Evolutionary conservation across 2,888 invertebrate species (phyloP).

Genomic region (Philereme transversata): DNA sequence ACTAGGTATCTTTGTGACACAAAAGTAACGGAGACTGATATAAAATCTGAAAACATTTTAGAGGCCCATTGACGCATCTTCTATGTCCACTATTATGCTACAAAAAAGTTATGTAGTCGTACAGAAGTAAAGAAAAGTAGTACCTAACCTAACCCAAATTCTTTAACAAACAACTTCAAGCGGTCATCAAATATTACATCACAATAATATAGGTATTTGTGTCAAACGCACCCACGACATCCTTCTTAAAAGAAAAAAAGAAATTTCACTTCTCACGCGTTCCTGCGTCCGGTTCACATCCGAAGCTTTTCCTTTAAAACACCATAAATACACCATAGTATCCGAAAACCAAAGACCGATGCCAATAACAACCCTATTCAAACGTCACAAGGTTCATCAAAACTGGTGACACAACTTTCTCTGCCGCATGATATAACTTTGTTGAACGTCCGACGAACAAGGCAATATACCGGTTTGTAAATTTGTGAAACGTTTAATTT

Average conservation of each 20-base stretch:
- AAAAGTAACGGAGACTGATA: no score
- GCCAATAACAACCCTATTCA: conserved; percentile 41
- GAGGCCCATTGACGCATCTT: no score
- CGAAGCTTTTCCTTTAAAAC: conserved; percentile 74
- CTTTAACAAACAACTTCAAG: conserved; percentile 19
- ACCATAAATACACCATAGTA: conserved; percentile 42
- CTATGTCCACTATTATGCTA: no score
- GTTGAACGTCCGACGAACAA: conserved; percentile 42
- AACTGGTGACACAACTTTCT: conserved; percentile 43
- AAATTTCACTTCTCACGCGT: conserved; percentile 75
- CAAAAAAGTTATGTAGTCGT: no score
- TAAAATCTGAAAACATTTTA: no score
- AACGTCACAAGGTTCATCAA: conserved; percentile 27
- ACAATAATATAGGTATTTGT: conserved; percentile 54
- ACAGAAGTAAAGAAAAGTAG: no score
- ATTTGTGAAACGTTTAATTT: conserved; percentile 40
- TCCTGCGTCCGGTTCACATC: conserved; percentile 77
- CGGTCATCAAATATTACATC: conserved; percentile 39
- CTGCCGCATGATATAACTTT: conserved; percentile 35
- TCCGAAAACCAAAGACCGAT: conserved; percentile 5
- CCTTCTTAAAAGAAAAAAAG: conserved; percentile 67
- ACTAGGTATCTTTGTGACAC: no score
- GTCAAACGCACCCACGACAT: conserved; percentile 67
- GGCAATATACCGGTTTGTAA: conserved; percentile 53
- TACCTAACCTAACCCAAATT: conserved; percentile 2